Conservation (phyloP, 2,888 invertebrate genomes). For the Pimpla rufipes region DNA sequence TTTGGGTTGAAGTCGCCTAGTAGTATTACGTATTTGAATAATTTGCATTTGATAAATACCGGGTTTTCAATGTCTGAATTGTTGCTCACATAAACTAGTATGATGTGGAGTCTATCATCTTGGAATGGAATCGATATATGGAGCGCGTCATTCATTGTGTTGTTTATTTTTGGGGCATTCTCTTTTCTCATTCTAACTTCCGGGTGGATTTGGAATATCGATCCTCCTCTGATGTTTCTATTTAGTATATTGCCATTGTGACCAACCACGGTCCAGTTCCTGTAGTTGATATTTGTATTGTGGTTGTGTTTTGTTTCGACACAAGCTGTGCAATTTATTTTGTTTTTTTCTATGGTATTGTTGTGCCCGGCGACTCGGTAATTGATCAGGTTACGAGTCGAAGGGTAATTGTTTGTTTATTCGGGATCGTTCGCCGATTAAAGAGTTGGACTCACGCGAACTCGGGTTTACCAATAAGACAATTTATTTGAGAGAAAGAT, state of each 20-base stretch:
- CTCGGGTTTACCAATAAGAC: too few relatives aligned
- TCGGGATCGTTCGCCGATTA: too few relatives aligned
- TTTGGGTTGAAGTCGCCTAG: too few relatives aligned
- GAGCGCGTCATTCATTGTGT: background rate
- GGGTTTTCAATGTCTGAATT: background rate
- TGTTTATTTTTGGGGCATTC: background rate
- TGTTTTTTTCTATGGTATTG: background rate
- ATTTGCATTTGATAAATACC: background rate
- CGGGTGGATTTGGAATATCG: conserved; percentile 8
- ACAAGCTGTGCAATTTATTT: conserved; percentile 27
- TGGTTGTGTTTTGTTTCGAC: conserved; percentile 31
- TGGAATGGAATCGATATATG: background rate
- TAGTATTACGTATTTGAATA: background rate
- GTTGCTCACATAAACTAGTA: background rate
- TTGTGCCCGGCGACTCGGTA: too few relatives aligned
- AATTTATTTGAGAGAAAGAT: too few relatives aligned
- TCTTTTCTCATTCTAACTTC: conserved; percentile 16
- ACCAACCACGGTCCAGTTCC: background rate
- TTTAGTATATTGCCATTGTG: conserved; percentile 14
- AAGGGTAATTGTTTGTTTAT: too few relatives aligned
- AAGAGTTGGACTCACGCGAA: too few relatives aligned
- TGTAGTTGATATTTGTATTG: conserved; percentile 2
- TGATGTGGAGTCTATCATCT: background rate
- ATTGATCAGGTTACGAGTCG: too few relatives aligned
- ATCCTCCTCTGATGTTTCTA: conserved; percentile 27